A percentile compares a stretch with the other conserved stretches of the same genome.
These are phyloP conservation scores for Sarcoramphus papa DNA, from an alignment of 2,797 vertebrate genomes.

Conservation along the genomic window DNA sequence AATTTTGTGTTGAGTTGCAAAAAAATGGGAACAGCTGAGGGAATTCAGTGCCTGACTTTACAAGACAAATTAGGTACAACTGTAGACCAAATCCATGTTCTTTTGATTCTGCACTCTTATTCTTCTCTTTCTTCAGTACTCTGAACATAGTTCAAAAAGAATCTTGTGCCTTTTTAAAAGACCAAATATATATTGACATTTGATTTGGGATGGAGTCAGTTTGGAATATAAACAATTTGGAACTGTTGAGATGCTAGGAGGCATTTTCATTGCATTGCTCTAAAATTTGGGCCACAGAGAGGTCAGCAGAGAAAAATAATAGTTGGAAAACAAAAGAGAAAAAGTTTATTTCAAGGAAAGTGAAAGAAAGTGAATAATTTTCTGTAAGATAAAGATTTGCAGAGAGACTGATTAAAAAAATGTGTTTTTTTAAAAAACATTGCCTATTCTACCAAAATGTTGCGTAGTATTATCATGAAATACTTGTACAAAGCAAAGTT, in stretches of 20 bases:
- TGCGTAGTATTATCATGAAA: background rate
- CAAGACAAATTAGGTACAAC: background rate
- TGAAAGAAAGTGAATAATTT: background rate
- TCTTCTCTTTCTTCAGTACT: background rate
- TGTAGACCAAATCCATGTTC: background rate
- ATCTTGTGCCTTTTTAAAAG: background rate
- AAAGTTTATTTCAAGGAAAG: background rate
- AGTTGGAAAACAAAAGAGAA: background rate
- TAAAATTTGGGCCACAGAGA: slow-evolving; percentile 13
- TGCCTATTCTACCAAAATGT: background rate
- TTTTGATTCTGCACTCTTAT: background rate
- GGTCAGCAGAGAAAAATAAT: slow-evolving; percentile 27
- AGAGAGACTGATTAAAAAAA: background rate
- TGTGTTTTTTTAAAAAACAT: background rate
- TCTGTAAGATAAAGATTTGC: background rate
- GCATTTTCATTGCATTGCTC: slow-evolving; percentile 31
- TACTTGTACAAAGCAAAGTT: slow-evolving; percentile 14
- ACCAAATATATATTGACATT: slow-evolving; percentile 48
- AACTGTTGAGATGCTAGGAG: slow-evolving; percentile 29
- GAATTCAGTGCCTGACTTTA: background rate
- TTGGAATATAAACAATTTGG: slow-evolving; percentile 36
- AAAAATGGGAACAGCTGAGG: background rate
- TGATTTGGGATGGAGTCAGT: slow-evolving; percentile 20
- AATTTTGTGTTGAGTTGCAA: background rate
- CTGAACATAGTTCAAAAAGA: background rate